Percentiles rank a stretch among this genome's conserved stretches.
phyloP scores from a whole-genome alignment of 2,888 invertebrate genomes.

The Aelia acuminata region DNA sequence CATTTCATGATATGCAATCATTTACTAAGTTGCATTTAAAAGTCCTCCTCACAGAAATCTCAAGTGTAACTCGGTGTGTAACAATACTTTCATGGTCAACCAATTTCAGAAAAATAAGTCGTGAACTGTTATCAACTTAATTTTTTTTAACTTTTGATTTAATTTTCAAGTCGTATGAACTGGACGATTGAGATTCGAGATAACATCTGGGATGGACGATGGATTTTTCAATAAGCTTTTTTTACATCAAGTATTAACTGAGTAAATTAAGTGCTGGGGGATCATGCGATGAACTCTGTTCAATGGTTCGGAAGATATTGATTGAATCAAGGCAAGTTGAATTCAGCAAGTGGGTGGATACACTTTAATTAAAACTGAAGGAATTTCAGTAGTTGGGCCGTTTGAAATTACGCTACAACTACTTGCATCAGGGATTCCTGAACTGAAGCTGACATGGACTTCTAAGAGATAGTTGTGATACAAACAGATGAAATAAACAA shows the following conservation, averaged over 20 bases:
- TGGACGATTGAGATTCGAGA: background rate
- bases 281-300: background rate
- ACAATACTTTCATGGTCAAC: too few species aligned
- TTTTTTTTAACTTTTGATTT: too few species aligned
- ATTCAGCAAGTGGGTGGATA: background rate
- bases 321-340: background rate
- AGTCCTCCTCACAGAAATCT: too few species aligned
- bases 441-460: background rate
- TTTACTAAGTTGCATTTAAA: too few species aligned
- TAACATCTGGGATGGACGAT: background rate
- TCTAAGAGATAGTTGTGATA: background rate
- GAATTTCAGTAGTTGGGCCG: background rate
- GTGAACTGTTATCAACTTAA: too few species aligned
- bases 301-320: background rate
- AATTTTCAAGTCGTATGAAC: too few species aligned
- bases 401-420: background rate
- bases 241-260: background rate
- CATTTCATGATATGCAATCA: too few species aligned
- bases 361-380: background rate
- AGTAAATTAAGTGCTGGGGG: background rate
- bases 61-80: too few species aligned
- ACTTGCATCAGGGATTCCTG: background rate
- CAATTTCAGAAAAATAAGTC: too few species aligned
- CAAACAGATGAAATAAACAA: too few species aligned
- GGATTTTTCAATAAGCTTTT: background rate